A percentile compares a stretch with the other conserved stretches of the same genome.
Evolutionary conservation across 35 echinoderm and acorn worm genomes (phyloP).

Genomic region (Apostichopus californicus): DNA sequence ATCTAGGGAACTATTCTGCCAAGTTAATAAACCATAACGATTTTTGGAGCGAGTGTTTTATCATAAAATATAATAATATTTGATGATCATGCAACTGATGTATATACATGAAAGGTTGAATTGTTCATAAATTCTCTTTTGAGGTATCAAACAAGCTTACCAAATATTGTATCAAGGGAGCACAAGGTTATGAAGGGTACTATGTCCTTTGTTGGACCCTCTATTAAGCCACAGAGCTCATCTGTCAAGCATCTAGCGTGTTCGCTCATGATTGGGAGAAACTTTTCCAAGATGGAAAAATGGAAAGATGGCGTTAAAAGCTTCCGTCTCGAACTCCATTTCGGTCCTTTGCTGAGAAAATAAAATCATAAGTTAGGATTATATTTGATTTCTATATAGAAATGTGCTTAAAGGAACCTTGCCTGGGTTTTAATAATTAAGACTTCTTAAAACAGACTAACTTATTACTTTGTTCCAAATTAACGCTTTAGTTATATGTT

Average conservation of each 20-base stretch:
- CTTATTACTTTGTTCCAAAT: too few relatives aligned
- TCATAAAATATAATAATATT: too few relatives aligned
- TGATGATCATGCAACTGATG: too few relatives aligned
- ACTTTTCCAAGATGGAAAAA: constrained; percentile 79
- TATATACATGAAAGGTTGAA: too few relatives aligned
- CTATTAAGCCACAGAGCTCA: constrained; percentile 44
- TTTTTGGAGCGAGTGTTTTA: too few relatives aligned
- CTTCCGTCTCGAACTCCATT: constrained; percentile 77
- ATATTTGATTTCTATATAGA: background rate
- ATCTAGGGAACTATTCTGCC: too few relatives aligned
- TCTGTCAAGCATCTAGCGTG: constrained; percentile 55
- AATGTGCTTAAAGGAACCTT: too few relatives aligned
- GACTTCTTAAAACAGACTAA: too few relatives aligned
- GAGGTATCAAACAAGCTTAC: constrained; percentile 41
- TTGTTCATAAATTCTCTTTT: too few relatives aligned
- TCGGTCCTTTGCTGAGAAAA: constrained; percentile 61
- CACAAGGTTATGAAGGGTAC: constrained; percentile 65
- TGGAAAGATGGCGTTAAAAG: constrained; percentile 88
- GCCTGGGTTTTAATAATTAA: too few relatives aligned
- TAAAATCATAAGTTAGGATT: background rate
- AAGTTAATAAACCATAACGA: too few relatives aligned
- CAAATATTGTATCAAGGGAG: constrained; percentile 75
- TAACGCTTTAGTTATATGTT: too few relatives aligned
- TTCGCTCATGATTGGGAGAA: constrained; percentile 77
- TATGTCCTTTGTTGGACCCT: constrained; percentile 34